Base-by-base conservation (phyloP, 1,140 invertebrate species). In the Drosophila lacertosa region DNA sequence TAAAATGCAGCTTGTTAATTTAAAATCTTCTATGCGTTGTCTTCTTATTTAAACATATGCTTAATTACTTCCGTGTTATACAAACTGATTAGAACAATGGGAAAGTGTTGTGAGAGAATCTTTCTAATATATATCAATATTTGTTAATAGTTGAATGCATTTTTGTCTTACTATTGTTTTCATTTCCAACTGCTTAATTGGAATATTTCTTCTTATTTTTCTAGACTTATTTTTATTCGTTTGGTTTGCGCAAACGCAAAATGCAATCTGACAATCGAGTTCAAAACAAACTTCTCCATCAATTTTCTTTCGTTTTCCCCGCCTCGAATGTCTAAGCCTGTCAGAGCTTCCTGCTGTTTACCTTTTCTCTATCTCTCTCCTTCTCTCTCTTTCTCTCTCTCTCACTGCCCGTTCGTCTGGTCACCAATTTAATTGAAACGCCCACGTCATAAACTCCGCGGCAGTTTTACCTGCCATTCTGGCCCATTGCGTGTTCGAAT, bases 361-460 rank as follows among this genome's bases (percentile, higher is more conserved):
- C n/a, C n/a, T 33, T 53, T 22, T 39, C 44, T 44, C 45, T 39
- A n/a, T 39, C 2, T 45, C 2, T 13, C 33, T 83, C 81, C 80
- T 84, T 80, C 67, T 83, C 75, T 53, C 62, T 62, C 44, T 53
- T 22, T 39, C 44, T 44, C 45, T 39, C 18, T 39, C 2, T 45
- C 2, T 13, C 33, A 42, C 45, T 47, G 18, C 48, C 29, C 48
- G 7, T 6, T 39, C 62, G 20, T 39, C 64, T 57, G 62, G 63
- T 71, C 57, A 65, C 59, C 82, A 81, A 77, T 86, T 86, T 86
- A 86, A 86, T 86, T 86, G 81, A 86, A 86, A 88, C 81, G 77
- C 81, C 81, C 82, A 86, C 81, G 74, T 88, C 81, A 86, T 86
- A 88, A 86, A 86, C 69, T 81, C 53, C 58, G 54, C 77, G 78